Evolutionary conservation across 2,888 invertebrate genomes (phyloP), one percentile per base, ranked within the genome.

Genomic region (Lithosia quadra): DNA sequence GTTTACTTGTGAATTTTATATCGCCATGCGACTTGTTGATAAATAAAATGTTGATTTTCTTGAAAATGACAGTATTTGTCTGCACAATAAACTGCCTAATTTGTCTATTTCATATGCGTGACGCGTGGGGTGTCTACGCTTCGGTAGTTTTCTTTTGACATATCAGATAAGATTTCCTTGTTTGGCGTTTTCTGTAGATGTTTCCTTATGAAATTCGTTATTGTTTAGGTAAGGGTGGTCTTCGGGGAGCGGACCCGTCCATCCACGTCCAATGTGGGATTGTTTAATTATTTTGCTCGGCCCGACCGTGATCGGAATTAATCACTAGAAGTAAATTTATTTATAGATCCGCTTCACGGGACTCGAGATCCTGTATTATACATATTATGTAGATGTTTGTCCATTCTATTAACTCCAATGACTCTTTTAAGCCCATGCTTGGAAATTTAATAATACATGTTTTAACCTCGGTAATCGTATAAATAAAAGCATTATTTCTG

Each of bases 221-320:
- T 89, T 87, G 86, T 88, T 84, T 82, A 81, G 82, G 79, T 75
- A 79, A 77, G 83, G 84, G 78, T 75, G 80, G 86, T 84, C 90
- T 90, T 76, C 72, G 64, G 91, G 90, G 91, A 90, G 78, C 71
- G 57, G 80, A 84, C 81, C 84, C 83, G 85, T 83, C 84, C 85
- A 83, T 81, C 69, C 73, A 84, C 85, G 86, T 87, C 85, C 86
- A 84, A 85, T 87, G 87, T 87, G 87, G 92, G 89, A 89, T 91
- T 92, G 93, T 94, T 92, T 92, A 92, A 93, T 93, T 94, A 93
- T 93, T 93, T 92, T 86, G 90, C 87, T 88, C 86, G 86, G 86
- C 82, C 85, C 84, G 82, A 75, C 83, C 91, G 92, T 92, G 91
- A 92, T 90, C 90, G 80, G 92, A 91, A 92, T 93, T 91, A 91